Conservation (phyloP, 2,888 invertebrate genomes). For the Dynastes tityus region DNA sequence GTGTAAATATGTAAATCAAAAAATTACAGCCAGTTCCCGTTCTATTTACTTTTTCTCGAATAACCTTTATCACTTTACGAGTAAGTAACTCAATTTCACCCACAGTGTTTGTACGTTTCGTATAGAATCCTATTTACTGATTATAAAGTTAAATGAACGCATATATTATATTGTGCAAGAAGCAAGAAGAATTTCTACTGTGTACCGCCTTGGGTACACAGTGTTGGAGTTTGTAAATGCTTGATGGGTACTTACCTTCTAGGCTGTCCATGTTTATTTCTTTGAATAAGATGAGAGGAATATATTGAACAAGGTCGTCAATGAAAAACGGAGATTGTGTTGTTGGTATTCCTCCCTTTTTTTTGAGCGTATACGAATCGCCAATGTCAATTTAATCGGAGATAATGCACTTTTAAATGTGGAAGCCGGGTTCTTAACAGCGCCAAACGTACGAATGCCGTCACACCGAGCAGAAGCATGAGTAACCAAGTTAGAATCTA, state of each 20-base stretch:
- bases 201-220: background rate
- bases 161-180: background rate
- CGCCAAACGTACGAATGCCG: constrained; percentile 49
- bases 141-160: no score
- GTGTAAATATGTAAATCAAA: no score
- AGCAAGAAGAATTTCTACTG: background rate
- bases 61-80: background rate
- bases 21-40: no score
- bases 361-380: background rate
- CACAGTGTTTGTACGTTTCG: no score
- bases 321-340: constrained; percentile 20
- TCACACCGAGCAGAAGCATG: constrained; percentile 50
- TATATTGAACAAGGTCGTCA: constrained; percentile 4
- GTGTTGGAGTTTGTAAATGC: constrained; percentile 12
- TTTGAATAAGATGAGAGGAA: constrained; percentile 28
- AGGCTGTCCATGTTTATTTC: constrained; percentile 47
- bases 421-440: constrained; percentile 49
- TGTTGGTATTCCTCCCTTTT: background rate
- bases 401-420: constrained; percentile 50
- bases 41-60: no score
- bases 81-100: no score
- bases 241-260: constrained; percentile 47
- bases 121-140: no score
- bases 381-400: constrained; percentile 21
- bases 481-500: constrained; percentile 54